phyloP scores from a whole-genome alignment of 1,140 invertebrate genomes.

The Reticulitermes speratus region DNA sequence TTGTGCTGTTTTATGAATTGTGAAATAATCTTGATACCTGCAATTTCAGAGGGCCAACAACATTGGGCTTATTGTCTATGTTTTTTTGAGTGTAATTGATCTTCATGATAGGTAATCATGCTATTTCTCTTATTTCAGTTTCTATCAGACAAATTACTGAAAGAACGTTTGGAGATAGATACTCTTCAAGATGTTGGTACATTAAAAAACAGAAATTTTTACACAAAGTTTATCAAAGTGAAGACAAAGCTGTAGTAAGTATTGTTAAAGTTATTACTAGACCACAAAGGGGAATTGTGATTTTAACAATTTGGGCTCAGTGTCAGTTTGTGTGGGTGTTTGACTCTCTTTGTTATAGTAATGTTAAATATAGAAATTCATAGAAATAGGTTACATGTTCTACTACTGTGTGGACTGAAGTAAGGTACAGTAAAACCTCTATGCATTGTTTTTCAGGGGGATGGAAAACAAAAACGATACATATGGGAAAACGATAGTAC shows the following conservation, averaged over 20 bases:
- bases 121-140: constrained; percentile 53
- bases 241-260: constrained; percentile 98
- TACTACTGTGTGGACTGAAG: too few relatives aligned
- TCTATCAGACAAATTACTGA: constrained; percentile 80
- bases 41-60: background rate
- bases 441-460: too few relatives aligned
- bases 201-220: constrained; percentile 88
- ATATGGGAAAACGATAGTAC: too few relatives aligned
- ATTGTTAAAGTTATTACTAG: constrained; percentile 8
- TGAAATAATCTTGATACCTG: background rate
- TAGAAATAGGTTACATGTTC: too few relatives aligned
- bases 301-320: too few relatives aligned
- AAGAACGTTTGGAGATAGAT: constrained; percentile 91
- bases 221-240: constrained; percentile 96
- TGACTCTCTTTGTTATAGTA: too few relatives aligned
- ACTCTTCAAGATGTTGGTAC: constrained; percentile 89
- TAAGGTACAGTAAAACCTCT: too few relatives aligned
- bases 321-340: too few relatives aligned
- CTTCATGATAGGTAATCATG: background rate
- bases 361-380: too few relatives aligned
- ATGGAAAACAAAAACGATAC: too few relatives aligned
- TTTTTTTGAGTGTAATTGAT: too few relatives aligned
- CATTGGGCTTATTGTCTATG: background rate
- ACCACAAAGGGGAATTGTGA: background rate
- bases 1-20: background rate